Base-by-base conservation (phyloP, 2,797 vertebrate genomes). In the Gymnodraco acuticeps region DNA sequence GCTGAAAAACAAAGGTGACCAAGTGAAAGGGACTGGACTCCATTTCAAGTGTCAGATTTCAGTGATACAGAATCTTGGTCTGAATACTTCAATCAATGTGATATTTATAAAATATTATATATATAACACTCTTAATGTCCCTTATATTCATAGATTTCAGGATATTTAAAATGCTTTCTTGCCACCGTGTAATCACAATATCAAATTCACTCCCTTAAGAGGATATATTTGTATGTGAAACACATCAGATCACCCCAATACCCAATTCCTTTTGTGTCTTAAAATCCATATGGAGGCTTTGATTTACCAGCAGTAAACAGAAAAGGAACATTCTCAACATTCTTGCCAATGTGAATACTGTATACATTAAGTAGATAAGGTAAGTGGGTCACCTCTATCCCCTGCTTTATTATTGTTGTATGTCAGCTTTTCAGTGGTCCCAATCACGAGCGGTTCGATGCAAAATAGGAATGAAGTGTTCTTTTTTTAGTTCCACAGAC, bases 141-240 rank as follows among this genome's bases (percentile, higher is more conserved):
- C 31, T 55, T 8, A 52, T 17, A 43, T 14, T 12, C 14, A n/a
- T 45, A 6, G 4, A 23, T 50, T 38, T 45, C 14, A 38, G 33
- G 33, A 38, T 38, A 4, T 31, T 59, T 55, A 9, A 52, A 64
- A 63, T 47, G 19, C 19, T 52, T 3, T 38, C 8, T 27, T 53
- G 10, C 17, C 54, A n/a, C 3, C 9, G n/a, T 31, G 11, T 43
- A 33, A 42, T 9, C 51, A 3, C 38, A 15, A 10, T 38, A 45
- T 70, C 45, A 74, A 74, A 70, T 51, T 66, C 65, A 43, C 61
- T 27, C 27, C 59, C n/a, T 55, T 27, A 63, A 42, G 19, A 51
- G 45, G 4, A 33, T 11, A 53, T 61, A 20, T 23, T 65, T 42
- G 27, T n/a, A 45, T 55, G 19, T 46, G 27, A 27, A 27, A 27